Conservation (phyloP, 2,797 vertebrate genomes). For the Leucoraja ocellata region DNA sequence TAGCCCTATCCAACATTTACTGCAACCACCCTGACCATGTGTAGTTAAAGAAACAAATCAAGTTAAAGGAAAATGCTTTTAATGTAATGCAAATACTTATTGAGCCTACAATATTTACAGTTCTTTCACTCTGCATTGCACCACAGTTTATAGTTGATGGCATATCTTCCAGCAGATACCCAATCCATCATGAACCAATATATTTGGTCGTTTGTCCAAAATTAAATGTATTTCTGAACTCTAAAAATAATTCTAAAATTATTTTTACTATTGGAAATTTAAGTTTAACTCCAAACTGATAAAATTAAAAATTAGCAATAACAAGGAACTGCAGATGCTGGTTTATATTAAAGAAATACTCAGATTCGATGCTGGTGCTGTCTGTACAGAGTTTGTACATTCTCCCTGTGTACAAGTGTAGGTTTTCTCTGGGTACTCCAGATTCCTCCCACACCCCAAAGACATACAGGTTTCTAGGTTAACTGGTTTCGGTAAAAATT, state of each 20-base stretch:
- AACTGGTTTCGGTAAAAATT: too few relatives aligned
- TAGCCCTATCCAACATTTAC: neutral
- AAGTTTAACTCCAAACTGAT: neutral
- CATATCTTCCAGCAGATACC: neutral
- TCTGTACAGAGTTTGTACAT: too few relatives aligned
- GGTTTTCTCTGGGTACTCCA: too few relatives aligned
- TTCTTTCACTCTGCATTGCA: neutral
- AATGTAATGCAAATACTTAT: neutral
- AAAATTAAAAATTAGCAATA: neutral
- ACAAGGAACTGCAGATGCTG: too few relatives aligned
- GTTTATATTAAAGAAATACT: too few relatives aligned
- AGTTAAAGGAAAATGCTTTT: neutral
- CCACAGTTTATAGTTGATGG: neutral
- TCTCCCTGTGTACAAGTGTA: too few relatives aligned
- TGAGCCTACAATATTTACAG: neutral
- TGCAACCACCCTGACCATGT: neutral
- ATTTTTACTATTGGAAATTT: neutral
- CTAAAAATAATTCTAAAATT: neutral
- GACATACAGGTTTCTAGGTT: too few relatives aligned
- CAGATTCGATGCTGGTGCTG: too few relatives aligned
- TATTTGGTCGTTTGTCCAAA: neutral
- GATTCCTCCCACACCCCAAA: too few relatives aligned
- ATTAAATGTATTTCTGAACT: neutral
- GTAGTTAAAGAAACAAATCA: neutral
- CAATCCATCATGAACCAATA: neutral